Base-by-base conservation (phyloP, 2,888 invertebrate genomes). In the Dynastes grantii region DNA sequence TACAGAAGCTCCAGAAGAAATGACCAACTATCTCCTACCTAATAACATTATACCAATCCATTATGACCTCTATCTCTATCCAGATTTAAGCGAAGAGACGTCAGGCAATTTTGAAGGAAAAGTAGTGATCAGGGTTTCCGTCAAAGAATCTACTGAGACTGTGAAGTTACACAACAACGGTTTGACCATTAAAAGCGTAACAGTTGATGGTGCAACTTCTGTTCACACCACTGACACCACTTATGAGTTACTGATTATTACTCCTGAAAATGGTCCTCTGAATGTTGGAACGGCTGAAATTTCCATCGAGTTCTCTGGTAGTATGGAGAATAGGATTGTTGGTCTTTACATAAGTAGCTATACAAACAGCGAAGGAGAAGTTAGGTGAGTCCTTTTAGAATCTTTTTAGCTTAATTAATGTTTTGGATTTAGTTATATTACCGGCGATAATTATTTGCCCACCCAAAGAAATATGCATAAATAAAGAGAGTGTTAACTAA, bases 61-160 rank as follows among this genome's bases (percentile, higher is more conserved):
- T 80, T 96, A 96, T 86, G 92, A 94, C 83, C 88, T 96, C 2
- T 90, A 89, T 71, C 87, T 96, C 49, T 89, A 91, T 85, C 96
- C 96, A 0, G 88, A 95, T 83, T 88, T 94, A 80, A 67, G 45
- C 8, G 45, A 22, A 87, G 90, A 81, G 85, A 90, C 32, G 32
- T 37, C 32, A 5, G 91, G 91, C 79, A 85, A 84, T 11, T 93
- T 92, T 82, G 84, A 81, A 64, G 96, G 95, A 13, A 89, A 87
- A 73, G 91, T 93, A 0, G 85, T 82, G 0, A 92, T 93, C 61
- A 83, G 81, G 0, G 80, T 93, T 0, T 82, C 87, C 5, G 87
- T 93, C 8, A 79, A 85, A 2, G 83, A 89, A 83, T 83, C 89
- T 1, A 90, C 91, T 0, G 85, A 89, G 78, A 85, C 84, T 79